Base-by-base conservation (phyloP, 2,113 vertebrate genomes). In the Bubo scandiacus region DNA sequence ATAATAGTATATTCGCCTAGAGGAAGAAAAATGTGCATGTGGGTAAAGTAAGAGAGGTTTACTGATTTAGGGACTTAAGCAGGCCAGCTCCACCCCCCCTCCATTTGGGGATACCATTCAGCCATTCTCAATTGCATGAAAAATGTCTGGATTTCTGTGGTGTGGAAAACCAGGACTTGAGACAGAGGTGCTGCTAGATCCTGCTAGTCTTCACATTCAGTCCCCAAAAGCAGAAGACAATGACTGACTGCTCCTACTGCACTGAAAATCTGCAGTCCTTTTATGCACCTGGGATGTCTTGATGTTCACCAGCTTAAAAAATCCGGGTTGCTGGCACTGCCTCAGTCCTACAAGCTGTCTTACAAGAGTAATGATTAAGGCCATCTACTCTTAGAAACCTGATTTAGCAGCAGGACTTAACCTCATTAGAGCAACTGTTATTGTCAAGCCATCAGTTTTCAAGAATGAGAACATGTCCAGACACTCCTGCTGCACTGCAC, bases 1-100 rank as follows among this genome's bases (percentile, higher is more conserved):
- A 99, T 99, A 88, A 99, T 98, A 3, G 99, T 99, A 95, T 99
- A 99, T 94, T 99, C 99, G 25, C 99, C 99, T 99, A 97, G 7
- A 78, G 78, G 63, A 49, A 90, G 23, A 94, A 92, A 94, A 88
- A 78, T 6, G 14, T 1, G 8, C 9, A 73, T n/a, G 20, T 67
- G 71, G 45, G 58, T 87, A 89, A 92, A 86, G 68, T 38, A 79
- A 81, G 29, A 21, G 61, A 88, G 27, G 12, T 2, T 65, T 74
- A 62, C 9, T 21, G 19, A 71, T 63, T 55, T 38, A 45, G 23
- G 27, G 30, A 70, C 38, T 73, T 71, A 61, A 66, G 2, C 1
- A 83, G 34, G 36, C 19, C 38, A 88, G 29, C 34, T 77, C 32
- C 32, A 68, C 13, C 8, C 5, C 5, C 7, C 4, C 45, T 47